phyloP scores from a whole-genome alignment of 2,888 invertebrate genomes.

The Coenonympha arcania region DNA sequence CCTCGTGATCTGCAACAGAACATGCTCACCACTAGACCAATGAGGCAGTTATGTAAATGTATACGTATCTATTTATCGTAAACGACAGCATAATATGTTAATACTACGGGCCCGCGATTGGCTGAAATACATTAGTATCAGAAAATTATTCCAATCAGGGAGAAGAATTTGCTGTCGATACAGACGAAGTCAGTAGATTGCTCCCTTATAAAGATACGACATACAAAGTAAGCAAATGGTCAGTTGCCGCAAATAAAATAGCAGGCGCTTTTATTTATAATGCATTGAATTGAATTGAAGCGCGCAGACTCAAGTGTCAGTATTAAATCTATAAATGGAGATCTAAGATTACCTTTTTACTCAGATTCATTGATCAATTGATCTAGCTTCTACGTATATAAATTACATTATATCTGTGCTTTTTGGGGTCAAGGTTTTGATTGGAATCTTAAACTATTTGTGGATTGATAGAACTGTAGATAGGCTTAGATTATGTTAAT shows the following conservation, averaged over 20 bases:
- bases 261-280: background rate
- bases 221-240: background rate
- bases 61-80: too few relatives aligned
- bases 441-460: background rate
- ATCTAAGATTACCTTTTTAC: background rate
- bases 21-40: too few relatives aligned
- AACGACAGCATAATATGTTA: too few relatives aligned
- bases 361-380: background rate
- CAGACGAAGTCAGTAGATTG: background rate
- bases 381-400: background rate
- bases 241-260: background rate
- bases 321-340: conserved; percentile 11
- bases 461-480: too few relatives aligned
- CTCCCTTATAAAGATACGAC: background rate
- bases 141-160: too few relatives aligned
- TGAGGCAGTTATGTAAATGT: too few relatives aligned
- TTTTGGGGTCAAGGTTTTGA: background rate
- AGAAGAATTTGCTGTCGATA: too few relatives aligned
- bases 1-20: too few relatives aligned
- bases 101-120: too few relatives aligned
- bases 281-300: background rate
- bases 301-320: conserved; percentile 3
- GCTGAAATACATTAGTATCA: too few relatives aligned
- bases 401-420: background rate
- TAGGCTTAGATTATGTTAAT: too few relatives aligned